Evolutionary conservation across 2,113 vertebrate species (phyloP), one percentile per base, ranked within the genome.

Genomic region (Labeo catla): DNA sequence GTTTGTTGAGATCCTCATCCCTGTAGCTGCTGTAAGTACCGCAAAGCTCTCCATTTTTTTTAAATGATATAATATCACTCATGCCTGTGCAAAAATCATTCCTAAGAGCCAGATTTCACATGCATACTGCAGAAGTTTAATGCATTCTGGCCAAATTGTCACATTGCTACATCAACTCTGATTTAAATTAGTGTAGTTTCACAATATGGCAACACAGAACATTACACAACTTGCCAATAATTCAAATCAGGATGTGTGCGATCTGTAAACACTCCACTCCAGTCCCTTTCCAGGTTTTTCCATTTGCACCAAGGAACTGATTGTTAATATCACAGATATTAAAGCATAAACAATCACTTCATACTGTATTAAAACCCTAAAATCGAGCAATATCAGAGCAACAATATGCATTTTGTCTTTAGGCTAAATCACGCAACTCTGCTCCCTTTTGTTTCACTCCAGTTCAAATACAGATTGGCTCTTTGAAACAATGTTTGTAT

Each of bases 1-100:
- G 87, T 99, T 99, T 94, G 98, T 99, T 86, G 98, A 99, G 95
- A 99, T 99, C 91, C 98, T 99, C 88, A 98, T 99, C 89, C 98
- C 98, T 89, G 98, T 99, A 63, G 98, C 98, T 94, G 98, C 98
- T 95, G 98, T 99, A 93, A 98, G 97, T 97, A 94, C 88, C 86
- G 76, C 34, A 21, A 1, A 15, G 19, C 19, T 59, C 39, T n/a
- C 16, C 12, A 21, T 59, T 68, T 68, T 10, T 3, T 77, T 36
- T 9, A 23, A 34, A 21, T n/a, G 2, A 72, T 43, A n/a, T 50
- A 43, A 39, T 21, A n/a, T 43, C 39, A 23, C 9, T 59, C 13
- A 11, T 59, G 36, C 74, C 21, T 61, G 28, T 77, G 49, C 13
- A 52, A 16, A 52, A 77, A 77, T 11, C 49, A 34, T 34, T 52